These are phyloP conservation scores for Aphelinus certus DNA, from an alignment of 1,140 invertebrate genomes.

Conservation along the genomic window DNA sequence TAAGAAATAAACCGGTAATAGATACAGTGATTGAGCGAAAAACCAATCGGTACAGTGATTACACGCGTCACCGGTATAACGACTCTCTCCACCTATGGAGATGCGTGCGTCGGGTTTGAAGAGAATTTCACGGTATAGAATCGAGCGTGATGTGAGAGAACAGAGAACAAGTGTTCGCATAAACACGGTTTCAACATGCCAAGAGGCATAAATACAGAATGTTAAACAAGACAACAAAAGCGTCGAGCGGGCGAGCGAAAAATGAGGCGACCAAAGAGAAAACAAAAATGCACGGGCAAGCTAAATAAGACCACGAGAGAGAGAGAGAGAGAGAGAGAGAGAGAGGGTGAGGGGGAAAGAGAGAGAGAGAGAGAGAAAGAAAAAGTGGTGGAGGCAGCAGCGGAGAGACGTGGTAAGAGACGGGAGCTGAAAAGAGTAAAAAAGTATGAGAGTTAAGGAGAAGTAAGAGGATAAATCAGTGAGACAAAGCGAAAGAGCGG, in stretches of 20 bases:
- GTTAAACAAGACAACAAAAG: not conserved
- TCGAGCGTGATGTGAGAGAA: too few species aligned
- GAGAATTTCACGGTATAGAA: too few species aligned
- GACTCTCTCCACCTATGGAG: too few species aligned
- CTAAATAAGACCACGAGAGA: not conserved
- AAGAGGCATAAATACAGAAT: not conserved
- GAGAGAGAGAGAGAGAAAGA: not conserved
- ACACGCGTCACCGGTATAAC: too few species aligned
- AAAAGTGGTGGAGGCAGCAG: not conserved
- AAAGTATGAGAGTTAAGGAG: conserved; percentile 23
- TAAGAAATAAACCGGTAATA: too few species aligned
- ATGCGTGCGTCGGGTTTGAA: too few species aligned
- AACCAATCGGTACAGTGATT: too few species aligned
- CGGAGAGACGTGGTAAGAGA: not conserved
- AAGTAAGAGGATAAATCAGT: conserved; percentile 45
- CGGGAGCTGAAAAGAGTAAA: not conserved
- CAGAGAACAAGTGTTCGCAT: not conserved
- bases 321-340: not conserved
- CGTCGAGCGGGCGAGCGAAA: too few species aligned
- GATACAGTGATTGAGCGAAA: too few species aligned
- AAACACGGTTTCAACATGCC: conserved; percentile 2
- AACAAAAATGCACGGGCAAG: too few species aligned
- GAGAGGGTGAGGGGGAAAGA: too few species aligned
- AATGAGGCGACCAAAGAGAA: too few species aligned
- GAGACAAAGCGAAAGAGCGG: conserved; percentile 23